These are phyloP conservation scores for Shinisaurus crocodilurus DNA, from an alignment of 2,113 vertebrate genomes.

Conservation along the genomic window DNA sequence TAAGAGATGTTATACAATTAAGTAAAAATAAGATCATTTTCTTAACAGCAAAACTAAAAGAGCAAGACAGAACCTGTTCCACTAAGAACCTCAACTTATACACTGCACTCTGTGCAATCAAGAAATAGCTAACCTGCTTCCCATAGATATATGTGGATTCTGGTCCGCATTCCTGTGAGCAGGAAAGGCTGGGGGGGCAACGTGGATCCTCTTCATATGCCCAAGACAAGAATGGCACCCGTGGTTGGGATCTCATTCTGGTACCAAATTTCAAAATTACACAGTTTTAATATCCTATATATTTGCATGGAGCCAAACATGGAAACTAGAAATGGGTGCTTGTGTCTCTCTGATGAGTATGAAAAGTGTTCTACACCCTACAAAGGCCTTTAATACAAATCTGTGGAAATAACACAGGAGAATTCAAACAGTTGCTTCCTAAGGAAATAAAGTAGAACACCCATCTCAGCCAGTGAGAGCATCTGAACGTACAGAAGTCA, in stretches of 20 bases:
- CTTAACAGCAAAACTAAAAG: not conserved
- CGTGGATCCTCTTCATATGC: not conserved
- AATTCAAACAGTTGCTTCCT: constrained; percentile 54
- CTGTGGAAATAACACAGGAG: constrained; percentile 54
- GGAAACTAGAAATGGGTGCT: constrained; percentile 52
- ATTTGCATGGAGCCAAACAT: constrained; percentile 3
- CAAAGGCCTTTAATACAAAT: constrained; percentile 64
- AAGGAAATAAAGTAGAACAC: constrained; percentile 59
- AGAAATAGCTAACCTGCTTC: not conserved
- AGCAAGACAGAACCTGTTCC: not conserved
- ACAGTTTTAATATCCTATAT: not conserved
- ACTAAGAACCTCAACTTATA: not conserved
- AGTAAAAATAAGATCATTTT: not conserved
- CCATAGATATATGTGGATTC: not conserved
- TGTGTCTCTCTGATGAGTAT: constrained; percentile 39
- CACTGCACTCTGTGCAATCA: not conserved
- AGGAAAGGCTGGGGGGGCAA: not conserved
- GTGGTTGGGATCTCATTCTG: constrained; percentile 17
- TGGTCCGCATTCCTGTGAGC: not conserved
- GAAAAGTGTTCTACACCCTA: constrained; percentile 47
- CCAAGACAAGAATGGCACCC: not conserved
- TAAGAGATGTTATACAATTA: too few relatives aligned
- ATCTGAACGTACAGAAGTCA: constrained; percentile 44
- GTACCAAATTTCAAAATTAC: rapidly evolving
- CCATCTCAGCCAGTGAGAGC: constrained; percentile 70